Base-by-base conservation (phyloP, 1,140 invertebrate genomes). In the Drosophila paulistorum region DNA sequence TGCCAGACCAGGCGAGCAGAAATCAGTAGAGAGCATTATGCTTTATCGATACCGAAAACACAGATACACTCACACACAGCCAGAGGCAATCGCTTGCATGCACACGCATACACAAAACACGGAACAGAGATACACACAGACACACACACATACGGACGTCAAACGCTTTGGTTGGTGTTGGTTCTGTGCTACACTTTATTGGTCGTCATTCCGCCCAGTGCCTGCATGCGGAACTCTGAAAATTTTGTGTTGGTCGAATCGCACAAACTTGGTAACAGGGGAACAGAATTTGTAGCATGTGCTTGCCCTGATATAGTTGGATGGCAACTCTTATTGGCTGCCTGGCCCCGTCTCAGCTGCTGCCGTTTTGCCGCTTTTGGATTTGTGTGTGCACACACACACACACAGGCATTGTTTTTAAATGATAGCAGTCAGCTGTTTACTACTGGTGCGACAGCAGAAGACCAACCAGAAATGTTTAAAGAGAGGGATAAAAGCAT, bases 191-290 rank as follows among this genome's bases (percentile, higher is more conserved):
- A 65, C 90, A 90, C 73, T 91, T 91, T 91, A 91, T 91, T 91
- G 90, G 90, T 91, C 79, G 90, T 74, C 70, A 68, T 78, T 75
- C 83, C 81, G 78, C 81, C 82, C 80, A 77, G 77, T 86, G 79
- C 65, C 66, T 62, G 62, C 71, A 65, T 62, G 66, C 70, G 71
- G 78, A 91, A 91, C 85, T 87, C 89, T 89, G 83, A 91, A 91
- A 91, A 91, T 77, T 87, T 91, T 89, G 90, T 91, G 86, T 90
- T 91, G 81, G 90, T 91, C 90, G 90, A 91, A 91, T 91, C 77
- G 71, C 75, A 89, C 77, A 90, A 90, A 90, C 84, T 75, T 78
- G 72, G 37, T 63, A 91, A 26, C 71, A 91, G 90, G 90, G 86
- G 83, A 87, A 7, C 90, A 91, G 74, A 7, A 72, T n/a, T 0